phyloP scores from a whole-genome alignment of 1,140 invertebrate species.

The Neuroterus valhalla region DNA sequence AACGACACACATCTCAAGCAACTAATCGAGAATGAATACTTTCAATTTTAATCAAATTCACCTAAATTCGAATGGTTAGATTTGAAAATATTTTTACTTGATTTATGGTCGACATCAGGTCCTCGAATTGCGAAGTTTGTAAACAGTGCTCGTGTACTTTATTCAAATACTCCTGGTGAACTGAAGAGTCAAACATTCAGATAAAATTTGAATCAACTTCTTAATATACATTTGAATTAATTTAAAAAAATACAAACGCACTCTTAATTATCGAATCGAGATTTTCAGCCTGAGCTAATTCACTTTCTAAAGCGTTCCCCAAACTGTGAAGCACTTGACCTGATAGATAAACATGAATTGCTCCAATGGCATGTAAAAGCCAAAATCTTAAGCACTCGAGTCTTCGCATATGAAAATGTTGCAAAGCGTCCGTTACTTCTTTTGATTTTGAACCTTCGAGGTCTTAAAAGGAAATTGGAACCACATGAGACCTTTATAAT shows the following conservation, averaged over 20 bases:
- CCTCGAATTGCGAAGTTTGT: constrained; percentile 66
- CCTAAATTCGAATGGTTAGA: background rate
- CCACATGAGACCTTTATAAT: background rate
- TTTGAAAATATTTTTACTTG: constrained; percentile 65
- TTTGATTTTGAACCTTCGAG: constrained; percentile 60
- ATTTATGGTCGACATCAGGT: constrained; percentile 65
- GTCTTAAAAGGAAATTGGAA: constrained; percentile 54
- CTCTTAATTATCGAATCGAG: constrained; percentile 72
- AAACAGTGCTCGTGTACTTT: constrained; percentile 72
- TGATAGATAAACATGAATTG: constrained; percentile 80
- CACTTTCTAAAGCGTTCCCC: constrained; percentile 72
- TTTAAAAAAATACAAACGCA: constrained; percentile 41
- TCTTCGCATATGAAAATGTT: constrained; percentile 72
- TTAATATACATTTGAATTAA: background rate
- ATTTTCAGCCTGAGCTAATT: constrained; percentile 72
- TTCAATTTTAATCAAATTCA: constrained; percentile 33
- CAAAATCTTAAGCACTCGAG: constrained; percentile 79
- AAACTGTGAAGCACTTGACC: constrained; percentile 78
- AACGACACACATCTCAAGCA: constrained; percentile 69
- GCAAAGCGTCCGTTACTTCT: constrained; percentile 52
- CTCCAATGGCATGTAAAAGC: constrained; percentile 78
- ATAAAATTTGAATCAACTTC: background rate
- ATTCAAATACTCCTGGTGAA: constrained; percentile 69
- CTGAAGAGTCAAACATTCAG: constrained; percentile 44
- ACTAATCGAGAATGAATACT: constrained; percentile 45